Conservation (phyloP, 2,797 vertebrate genomes). For the Tapera naevia region DNA sequence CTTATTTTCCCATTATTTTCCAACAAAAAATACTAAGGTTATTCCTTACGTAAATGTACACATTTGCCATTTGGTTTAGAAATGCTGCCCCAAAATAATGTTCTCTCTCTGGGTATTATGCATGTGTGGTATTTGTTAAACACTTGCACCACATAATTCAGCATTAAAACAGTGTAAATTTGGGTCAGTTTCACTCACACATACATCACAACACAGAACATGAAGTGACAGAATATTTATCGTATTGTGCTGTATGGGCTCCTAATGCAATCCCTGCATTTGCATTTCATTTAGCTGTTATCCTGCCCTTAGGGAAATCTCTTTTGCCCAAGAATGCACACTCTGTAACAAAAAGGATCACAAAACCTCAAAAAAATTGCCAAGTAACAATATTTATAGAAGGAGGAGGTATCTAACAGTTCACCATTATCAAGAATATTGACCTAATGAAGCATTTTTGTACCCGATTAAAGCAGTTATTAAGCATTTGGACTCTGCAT, state of each 20-base stretch:
- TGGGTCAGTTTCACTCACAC: background rate
- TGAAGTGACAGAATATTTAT: background rate
- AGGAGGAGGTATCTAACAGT: background rate
- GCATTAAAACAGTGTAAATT: background rate
- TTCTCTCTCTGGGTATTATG: background rate
- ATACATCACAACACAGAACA: background rate
- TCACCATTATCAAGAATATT: background rate
- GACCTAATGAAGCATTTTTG: background rate
- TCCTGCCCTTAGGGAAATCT: slow-evolving; percentile 50
- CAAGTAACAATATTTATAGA: background rate
- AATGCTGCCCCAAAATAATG: background rate
- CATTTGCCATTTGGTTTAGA: background rate
- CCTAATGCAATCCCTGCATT: slow-evolving; percentile 4
- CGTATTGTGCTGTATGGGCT: background rate
- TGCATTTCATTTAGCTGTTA: slow-evolving; percentile 43
- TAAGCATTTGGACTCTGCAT: background rate
- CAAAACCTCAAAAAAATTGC: background rate
- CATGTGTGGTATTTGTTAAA: background rate
- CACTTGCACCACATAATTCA: background rate
- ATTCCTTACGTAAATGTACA: background rate
- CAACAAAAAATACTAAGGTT: background rate
- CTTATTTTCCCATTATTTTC: slow-evolving; percentile 42
- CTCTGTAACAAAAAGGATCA: slow-evolving; percentile 11
- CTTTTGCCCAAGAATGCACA: background rate
- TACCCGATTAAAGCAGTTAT: background rate